These are phyloP conservation scores for Meloidogyne floridensis DNA, from an alignment of 1,140 invertebrate genomes.

Conservation along the genomic window DNA sequence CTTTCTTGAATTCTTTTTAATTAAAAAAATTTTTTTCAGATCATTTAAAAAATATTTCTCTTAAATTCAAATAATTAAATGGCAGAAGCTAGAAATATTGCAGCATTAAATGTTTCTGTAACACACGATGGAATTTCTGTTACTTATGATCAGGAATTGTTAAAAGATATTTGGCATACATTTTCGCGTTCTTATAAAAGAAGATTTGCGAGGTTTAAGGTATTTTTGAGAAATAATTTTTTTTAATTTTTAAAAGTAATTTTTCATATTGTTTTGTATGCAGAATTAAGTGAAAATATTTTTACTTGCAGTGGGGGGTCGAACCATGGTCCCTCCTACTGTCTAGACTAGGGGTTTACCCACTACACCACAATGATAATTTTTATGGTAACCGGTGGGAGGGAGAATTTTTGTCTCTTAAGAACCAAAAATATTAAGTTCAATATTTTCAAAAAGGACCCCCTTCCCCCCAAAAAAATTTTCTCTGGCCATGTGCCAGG, in stretches of 20 bases:
- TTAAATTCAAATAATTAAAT: conserved; percentile 22
- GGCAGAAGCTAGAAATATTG: conserved; percentile 69
- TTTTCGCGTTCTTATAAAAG: conserved; percentile 92
- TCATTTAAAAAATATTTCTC: background rate
- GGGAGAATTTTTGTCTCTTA: too few species aligned
- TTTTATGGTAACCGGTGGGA: too few species aligned
- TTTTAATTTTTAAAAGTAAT: background rate
- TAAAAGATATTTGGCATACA: conserved; percentile 72
- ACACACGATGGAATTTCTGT: conserved; percentile 96
- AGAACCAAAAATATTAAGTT: too few species aligned
- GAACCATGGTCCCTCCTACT: background rate
- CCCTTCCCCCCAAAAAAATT: too few species aligned
- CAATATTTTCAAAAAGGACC: too few species aligned
- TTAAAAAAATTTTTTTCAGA: too few species aligned
- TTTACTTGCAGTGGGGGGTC: background rate
- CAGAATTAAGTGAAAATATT: background rate
- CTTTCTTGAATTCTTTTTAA: too few species aligned
- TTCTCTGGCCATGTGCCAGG: too few species aligned
- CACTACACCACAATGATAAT: background rate
- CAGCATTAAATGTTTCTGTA: conserved; percentile 94
- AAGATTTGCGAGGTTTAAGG: conserved; percentile 80
- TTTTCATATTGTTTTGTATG: background rate
- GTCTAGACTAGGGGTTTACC: background rate
- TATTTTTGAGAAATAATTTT: conserved; percentile 66
- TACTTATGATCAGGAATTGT: conserved; percentile 90